phyloP scores from a whole-genome alignment of 2,113 vertebrate species.

The Elgaria multicarinata region DNA sequence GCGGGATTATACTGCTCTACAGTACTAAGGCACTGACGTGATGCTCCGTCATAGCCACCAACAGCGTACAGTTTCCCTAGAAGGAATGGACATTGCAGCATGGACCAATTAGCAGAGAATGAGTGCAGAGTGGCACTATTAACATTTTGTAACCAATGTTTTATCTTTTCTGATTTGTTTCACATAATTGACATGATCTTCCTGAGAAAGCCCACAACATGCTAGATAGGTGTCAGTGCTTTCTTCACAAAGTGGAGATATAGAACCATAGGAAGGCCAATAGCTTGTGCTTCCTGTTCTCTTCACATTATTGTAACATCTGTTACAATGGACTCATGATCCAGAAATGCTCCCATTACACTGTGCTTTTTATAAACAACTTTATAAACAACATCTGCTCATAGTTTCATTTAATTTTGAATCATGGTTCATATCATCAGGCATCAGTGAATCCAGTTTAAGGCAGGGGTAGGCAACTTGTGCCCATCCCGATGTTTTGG shows the following conservation, averaged over 20 bases:
- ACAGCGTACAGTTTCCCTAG: slow-evolving; percentile 94
- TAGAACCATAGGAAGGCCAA: background rate
- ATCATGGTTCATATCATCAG: background rate
- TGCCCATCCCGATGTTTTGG: too few relatives aligned
- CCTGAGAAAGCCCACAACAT: background rate
- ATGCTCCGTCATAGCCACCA: slow-evolving; percentile 93
- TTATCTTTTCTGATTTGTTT: background rate
- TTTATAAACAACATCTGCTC: too few relatives aligned
- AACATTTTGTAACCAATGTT: background rate
- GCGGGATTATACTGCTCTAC: slow-evolving; percentile 94
- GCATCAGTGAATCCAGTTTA: too few relatives aligned
- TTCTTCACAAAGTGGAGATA: background rate
- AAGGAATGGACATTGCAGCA: slow-evolving; percentile 52
- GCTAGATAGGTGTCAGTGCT: background rate
- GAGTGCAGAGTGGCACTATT: background rate
- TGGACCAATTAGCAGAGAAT: background rate
- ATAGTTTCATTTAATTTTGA: background rate
- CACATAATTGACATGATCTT: background rate
- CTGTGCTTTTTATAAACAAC: too few relatives aligned
- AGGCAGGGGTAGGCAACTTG: background rate
- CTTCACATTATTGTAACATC: background rate
- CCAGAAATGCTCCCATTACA: too few relatives aligned
- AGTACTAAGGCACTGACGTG: slow-evolving; percentile 95
- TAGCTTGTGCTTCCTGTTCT: background rate
- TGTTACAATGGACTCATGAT: too few relatives aligned